phyloP scores from a whole-genome alignment of 2,113 vertebrate genomes.

The Paradisaea rubra region DNA sequence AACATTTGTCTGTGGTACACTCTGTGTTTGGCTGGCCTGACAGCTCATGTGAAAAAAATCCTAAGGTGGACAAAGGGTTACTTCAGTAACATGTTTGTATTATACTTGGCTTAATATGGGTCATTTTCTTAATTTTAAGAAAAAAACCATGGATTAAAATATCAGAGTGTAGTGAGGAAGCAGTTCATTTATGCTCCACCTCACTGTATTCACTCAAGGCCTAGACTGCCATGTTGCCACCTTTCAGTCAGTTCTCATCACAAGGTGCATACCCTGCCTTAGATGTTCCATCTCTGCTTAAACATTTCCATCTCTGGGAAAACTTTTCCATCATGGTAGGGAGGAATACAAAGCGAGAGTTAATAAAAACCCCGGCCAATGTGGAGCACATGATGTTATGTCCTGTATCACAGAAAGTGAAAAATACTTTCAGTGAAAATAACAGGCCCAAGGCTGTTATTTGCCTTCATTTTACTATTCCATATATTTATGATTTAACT shows the following conservation, averaged over 20 bases:
- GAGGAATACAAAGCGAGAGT: background rate
- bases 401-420: background rate
- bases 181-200: background rate
- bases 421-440: background rate
- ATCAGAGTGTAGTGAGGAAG: background rate
- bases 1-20: background rate
- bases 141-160: background rate
- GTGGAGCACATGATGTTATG: fast-evolving
- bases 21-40: background rate
- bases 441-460: background rate
- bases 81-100: background rate
- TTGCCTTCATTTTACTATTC: background rate
- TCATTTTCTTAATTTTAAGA: background rate
- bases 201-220: background rate
- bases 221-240: background rate
- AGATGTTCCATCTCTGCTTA: background rate
- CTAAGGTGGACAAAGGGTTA: background rate
- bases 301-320: background rate
- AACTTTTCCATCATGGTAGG: background rate
- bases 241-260: background rate
- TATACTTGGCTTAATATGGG: background rate
- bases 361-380: background rate
- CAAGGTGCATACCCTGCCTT: background rate
- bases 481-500: background rate
- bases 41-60: background rate